Percentiles rank a stretch among this genome's conserved stretches.
Evolutionary conservation across 2,113 vertebrate species (phyloP).

Genomic region (Mus musculus): GRCm39 chr1:78642501-78643000

Average conservation of each 20-base stretch:
- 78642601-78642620: slow-evolving; percentile 90
- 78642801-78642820: slow-evolving; percentile 93
- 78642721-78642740: slow-evolving; percentile 93
- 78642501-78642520: slow-evolving; percentile 84
- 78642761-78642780: slow-evolving; percentile 90
- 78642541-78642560: slow-evolving; percentile 90
- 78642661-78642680: slow-evolving; percentile 84
- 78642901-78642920: slow-evolving; percentile 95
- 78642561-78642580: slow-evolving; percentile 90
- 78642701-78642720: slow-evolving; percentile 92
- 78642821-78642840: slow-evolving; percentile 93
- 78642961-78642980: slow-evolving; percentile 91
- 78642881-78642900: slow-evolving; percentile 93
- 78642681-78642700: slow-evolving; percentile 87
- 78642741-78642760: slow-evolving; percentile 89
- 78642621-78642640: slow-evolving; percentile 92
- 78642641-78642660: slow-evolving; percentile 92
- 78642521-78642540: slow-evolving; percentile 92
- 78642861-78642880: slow-evolving; percentile 93
- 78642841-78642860: slow-evolving; percentile 94
- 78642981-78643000: slow-evolving; percentile 88
- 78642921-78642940: slow-evolving; percentile 89
- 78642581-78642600: slow-evolving; percentile 87
- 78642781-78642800: slow-evolving; percentile 89
- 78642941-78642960: slow-evolving; percentile 91